Evolutionary conservation across 2,888 invertebrate species (phyloP), one percentile per base, ranked within the genome.

Genomic region (Diadegma fenestrale): DNA sequence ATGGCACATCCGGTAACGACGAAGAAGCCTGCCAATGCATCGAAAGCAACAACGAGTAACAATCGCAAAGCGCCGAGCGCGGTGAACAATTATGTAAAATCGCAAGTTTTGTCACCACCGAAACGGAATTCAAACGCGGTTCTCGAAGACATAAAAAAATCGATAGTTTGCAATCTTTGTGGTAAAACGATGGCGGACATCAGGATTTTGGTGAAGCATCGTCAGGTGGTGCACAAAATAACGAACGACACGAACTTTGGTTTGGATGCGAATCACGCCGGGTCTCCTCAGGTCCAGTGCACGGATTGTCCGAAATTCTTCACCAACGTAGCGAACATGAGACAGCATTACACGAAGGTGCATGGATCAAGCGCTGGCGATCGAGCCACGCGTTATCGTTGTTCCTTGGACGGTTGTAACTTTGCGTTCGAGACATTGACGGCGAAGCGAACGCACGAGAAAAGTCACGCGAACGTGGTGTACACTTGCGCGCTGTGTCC

Each of bases 201-300:
- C 90, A 96, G 96, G 7, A 95, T 96, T 0, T 92, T 96, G 37
- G 95, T 95, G 48, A 95, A 95, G 66, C 96, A 96, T 89, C 95
- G 96, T 92, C 95, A 95, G 89, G 94, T 88, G 4, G 88, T 95
- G 87, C 95, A 96, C 88, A 92, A 93, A 54, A 90, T 94, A 26
- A 94, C 94, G 4, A 93, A 94, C 81, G 78, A 54, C 10, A 12
- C 86, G 80, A 17, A 5, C 33, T 7, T 10, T 22, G 1, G 64
- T 37, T 64, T 37, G 26, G 12, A 58, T 1, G 0, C 58, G 4
- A 58, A 58, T 58, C 26, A 58, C 14, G 5, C 22, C 4, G 17
- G 58, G 14, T 5, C 22, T 26, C 26, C 82, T 19, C 93, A 0
- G 91, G 94, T 3, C 93, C 90, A 12, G 0, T 95, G 95, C 89